Evolutionary conservation across 2,888 invertebrate genomes (phyloP), one percentile per base, ranked within the genome.

Genomic region (Drosophila borealis): DNA sequence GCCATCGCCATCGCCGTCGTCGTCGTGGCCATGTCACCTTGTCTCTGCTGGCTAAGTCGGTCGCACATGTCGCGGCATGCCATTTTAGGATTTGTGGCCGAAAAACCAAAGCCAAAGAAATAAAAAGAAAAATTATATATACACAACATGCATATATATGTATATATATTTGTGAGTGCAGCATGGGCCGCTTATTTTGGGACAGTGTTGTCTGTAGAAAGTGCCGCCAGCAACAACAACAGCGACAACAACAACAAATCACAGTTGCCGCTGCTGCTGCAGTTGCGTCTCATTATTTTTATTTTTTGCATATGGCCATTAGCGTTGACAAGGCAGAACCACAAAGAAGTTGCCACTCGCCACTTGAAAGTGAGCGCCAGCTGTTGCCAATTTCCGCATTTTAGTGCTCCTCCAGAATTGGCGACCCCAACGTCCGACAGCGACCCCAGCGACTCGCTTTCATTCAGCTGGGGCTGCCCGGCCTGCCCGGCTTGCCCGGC

Each of bases 11-110:
- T 11, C 33, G 54, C 45, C 17, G 72, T 17, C 41, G 71, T 48
- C 59, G 48, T 56, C 25, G 59, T 80, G 66, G 67, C 57, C 88
- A 70, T 84, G 88, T 89, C 84, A 81, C 81, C 81, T 84, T 85
- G 88, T 89, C 85, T 70, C 69, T 68, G 59, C 53, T 74, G 79
- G 81, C 77, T 81, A 89, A 84, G 88, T 87, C 89, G 89, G 90
- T 87, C 90, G 90, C 80, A 81, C 86, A 85, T 90, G 88, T 89
- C 85, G 88, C 86, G 57, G 84, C 79, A 83, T 89, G 87, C 87
- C 87, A 90, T 87, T 90, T 88, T 85, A 87, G 87, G 90, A 90
- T 89, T 85, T 85, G 88, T 85, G 83, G 78, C 88, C 81, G 66
- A 68, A 84, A 73, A 70, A 69, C 49, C 54, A 70, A 67, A 73